Evolutionary conservation across 2,888 invertebrate genomes (phyloP).

Genomic region (Fissipunctia ypsillon): DNA sequence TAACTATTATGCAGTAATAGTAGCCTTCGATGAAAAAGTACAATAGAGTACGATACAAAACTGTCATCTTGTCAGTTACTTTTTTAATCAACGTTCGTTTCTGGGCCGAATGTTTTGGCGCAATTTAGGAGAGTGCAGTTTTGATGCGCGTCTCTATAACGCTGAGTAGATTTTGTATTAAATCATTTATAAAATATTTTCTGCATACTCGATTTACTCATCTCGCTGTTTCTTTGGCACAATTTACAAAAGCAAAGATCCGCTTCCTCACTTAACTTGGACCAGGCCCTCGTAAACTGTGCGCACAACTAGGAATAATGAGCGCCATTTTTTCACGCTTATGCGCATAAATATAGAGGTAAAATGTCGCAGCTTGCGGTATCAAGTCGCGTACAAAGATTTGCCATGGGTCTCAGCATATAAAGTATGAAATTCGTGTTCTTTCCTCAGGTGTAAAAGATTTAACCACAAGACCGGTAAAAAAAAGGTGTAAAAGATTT

Average conservation of each 20-base stretch:
- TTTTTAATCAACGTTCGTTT: not conserved
- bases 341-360: conserved; percentile 62
- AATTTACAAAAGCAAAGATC: not conserved
- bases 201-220: not conserved
- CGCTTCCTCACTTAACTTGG: not conserved
- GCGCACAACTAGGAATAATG: conserved; percentile 63
- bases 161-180: no score
- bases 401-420: conserved; percentile 22
- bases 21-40: not conserved
- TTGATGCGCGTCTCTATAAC: not conserved
- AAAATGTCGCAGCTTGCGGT: conserved; percentile 54
- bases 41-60: not conserved
- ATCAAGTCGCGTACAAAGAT: conserved; percentile 53
- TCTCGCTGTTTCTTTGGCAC: not conserved
- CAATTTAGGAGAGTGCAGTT: not conserved
- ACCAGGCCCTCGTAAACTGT: conserved; percentile 38
- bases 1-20: not conserved
- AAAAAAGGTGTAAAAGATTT: conserved; percentile 3
- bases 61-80: not conserved
- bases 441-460: conserved; percentile 6
- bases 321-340: conserved; percentile 61
- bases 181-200: not conserved
- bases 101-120: no score
- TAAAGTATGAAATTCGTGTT: conserved; percentile 24
- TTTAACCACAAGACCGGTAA: no score